A percentile compares a stretch with the other conserved stretches of the same genome.
Conservation (phyloP, 2,113 vertebrate species). For the Ploceus nigricollis region DNA sequence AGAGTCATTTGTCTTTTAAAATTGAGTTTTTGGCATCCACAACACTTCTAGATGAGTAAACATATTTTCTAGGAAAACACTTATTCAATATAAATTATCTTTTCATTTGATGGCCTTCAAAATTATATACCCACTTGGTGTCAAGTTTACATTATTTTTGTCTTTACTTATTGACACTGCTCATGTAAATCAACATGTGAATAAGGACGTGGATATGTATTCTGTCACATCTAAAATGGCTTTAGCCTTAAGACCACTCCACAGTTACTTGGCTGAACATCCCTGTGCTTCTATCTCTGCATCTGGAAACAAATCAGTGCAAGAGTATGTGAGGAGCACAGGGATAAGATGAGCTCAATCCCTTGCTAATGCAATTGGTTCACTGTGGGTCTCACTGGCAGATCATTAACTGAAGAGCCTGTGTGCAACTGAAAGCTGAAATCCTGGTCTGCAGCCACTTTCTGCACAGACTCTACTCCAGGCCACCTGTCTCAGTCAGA, state of each 20-base stretch:
- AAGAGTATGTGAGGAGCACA: background rate
- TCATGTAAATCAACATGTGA: background rate
- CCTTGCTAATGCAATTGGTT: background rate
- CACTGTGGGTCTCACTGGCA: background rate
- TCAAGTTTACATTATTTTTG: background rate
- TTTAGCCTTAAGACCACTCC: background rate
- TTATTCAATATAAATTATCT: background rate
- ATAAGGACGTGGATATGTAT: background rate
- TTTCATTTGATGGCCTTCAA: background rate
- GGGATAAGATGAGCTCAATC: background rate
- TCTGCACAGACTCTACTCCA: background rate
- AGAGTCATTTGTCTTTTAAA: background rate
- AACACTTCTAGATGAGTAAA: background rate
- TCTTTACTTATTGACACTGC: background rate
- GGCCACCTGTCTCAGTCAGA: background rate
- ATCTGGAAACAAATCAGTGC: background rate
- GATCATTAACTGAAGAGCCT: background rate
- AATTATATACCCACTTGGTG: background rate
- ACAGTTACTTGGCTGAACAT: background rate
- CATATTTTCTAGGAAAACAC: background rate
- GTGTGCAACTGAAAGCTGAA: background rate
- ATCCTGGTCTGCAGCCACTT: rapidly evolving
- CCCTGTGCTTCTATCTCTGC: background rate
- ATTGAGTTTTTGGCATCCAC: background rate
- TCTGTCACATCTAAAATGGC: background rate